Base-by-base conservation (phyloP, 1,140 invertebrate genomes). In the Aleiodes sp. region DNA sequence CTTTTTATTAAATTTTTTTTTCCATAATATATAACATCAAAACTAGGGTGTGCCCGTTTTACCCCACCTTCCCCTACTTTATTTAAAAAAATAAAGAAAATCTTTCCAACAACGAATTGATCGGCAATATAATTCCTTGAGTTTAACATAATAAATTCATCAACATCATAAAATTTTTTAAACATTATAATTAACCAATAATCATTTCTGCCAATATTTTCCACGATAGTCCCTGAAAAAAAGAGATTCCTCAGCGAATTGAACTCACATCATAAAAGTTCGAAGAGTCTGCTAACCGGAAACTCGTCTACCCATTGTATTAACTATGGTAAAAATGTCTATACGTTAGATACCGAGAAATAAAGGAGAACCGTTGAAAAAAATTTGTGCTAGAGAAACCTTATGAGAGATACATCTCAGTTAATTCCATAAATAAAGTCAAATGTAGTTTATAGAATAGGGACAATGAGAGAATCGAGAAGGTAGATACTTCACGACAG, bases 371-470 rank as follows among this genome's bases (percentile, higher is more conserved):
- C 80, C 79, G 78, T 82, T 81, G n/a, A n/a, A 79, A 80, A 75
- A 70, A 43, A 16, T 43, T 43, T 16, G n/a, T 64, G 62, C 62
- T 65, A 75, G 62, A 73, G 76, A 76, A 70, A 76, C 65, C 68
- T 56, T 35, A 66, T 41, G 61, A 41, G 71, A 78, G 79, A 84
- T 79, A 76, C 76, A 79, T 82, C 79, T 79, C 75, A 65, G 73
- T 71, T 83, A 84, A 83, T 84, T 82, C 75, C 74, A 80, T 78
- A 76, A 80, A 81, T 78, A 82, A 80, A 78, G 74, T 71, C 67
- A 69, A 75, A 77, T 71, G 73, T 33, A 65, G 19, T 4, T 29
- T 37, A 16, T 24, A 56, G 24, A 16, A 19, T 1, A n/a, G 35
- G 35, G 59, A 33, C 9, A 63, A 35, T 39, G 61, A 63, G 35